Conservation (phyloP, 2,888 invertebrate genomes). For the Pseudococcus viburni region DNA sequence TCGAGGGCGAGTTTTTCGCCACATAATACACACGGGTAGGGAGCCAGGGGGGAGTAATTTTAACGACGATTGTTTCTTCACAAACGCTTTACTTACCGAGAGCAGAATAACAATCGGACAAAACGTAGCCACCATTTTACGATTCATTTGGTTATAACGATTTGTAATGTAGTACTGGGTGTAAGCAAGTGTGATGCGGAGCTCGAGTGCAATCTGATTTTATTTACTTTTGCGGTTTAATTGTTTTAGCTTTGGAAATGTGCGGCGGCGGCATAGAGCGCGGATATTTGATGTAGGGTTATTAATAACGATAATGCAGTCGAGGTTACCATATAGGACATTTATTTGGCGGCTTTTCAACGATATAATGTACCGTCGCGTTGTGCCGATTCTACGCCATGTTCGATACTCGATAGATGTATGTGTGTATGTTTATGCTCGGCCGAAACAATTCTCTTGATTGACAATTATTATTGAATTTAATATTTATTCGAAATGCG, state of each 20-base stretch:
- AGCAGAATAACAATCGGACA: constrained; percentile 3
- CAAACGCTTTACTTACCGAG: constrained; percentile 18
- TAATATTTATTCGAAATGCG: constrained; percentile 42
- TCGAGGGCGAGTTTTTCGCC: neutral
- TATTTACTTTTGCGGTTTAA: constrained; percentile 49
- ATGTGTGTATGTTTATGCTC: neutral
- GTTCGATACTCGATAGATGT: neutral
- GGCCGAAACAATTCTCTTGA: constrained; percentile 15
- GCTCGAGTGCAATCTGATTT: neutral
- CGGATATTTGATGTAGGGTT: constrained; percentile 16
- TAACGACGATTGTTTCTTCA: constrained; percentile 17
- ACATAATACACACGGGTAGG: too few relatives aligned
- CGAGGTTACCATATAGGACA: constrained; percentile 32
- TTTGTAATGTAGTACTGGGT: constrained; percentile 30
- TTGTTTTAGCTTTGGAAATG: neutral
- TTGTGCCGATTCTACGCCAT: neutral
- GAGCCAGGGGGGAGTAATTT: neutral
- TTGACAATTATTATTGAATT: constrained; percentile 49
- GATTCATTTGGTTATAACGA: constrained; percentile 39
- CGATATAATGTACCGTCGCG: neutral
- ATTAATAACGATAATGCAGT: constrained; percentile 41
- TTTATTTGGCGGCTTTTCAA: constrained; percentile 22
- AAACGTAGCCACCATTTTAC: constrained; percentile 29
- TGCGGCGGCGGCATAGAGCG: neutral
- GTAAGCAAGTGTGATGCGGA: constrained; percentile 18